phyloP scores from a whole-genome alignment of 2,797 vertebrate species.

The Ceryle rudis region DNA sequence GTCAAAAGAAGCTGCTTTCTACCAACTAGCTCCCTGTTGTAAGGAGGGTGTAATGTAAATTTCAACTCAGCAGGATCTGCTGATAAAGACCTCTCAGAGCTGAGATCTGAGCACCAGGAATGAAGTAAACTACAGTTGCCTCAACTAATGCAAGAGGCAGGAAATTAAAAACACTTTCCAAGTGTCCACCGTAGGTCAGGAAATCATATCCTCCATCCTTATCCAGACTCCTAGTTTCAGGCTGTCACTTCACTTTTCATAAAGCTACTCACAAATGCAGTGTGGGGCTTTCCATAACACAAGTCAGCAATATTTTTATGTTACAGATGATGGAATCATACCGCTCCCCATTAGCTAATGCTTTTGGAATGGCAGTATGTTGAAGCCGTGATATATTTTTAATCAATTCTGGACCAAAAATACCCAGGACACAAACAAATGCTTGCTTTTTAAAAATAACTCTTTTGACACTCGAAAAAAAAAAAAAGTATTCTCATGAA shows the following conservation, averaged over 20 bases:
- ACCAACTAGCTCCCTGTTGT: fast-evolving
- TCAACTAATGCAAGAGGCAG: neutral
- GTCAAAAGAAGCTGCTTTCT: neutral
- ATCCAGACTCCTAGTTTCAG: neutral
- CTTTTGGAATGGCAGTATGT: neutral
- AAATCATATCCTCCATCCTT: neutral
- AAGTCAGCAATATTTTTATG: neutral
- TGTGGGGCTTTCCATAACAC: neutral
- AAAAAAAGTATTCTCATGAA: slow-evolving; percentile 14
- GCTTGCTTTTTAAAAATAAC: no score
- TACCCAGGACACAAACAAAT: neutral
- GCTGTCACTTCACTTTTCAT: neutral
- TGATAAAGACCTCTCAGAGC: neutral
- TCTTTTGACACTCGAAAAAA: neutral
- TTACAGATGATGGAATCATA: neutral
- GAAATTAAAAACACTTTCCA: neutral
- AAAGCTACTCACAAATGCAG: neutral
- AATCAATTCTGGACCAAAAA: neutral
- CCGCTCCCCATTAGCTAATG: neutral
- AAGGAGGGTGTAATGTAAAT: neutral
- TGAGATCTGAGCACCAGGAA: neutral
- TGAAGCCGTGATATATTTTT: neutral
- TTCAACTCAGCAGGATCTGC: neutral
- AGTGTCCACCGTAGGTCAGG: neutral
- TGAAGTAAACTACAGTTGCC: neutral